Conservation (phyloP, 2,888 invertebrate genomes). For the Nomada goodeniana region DNA sequence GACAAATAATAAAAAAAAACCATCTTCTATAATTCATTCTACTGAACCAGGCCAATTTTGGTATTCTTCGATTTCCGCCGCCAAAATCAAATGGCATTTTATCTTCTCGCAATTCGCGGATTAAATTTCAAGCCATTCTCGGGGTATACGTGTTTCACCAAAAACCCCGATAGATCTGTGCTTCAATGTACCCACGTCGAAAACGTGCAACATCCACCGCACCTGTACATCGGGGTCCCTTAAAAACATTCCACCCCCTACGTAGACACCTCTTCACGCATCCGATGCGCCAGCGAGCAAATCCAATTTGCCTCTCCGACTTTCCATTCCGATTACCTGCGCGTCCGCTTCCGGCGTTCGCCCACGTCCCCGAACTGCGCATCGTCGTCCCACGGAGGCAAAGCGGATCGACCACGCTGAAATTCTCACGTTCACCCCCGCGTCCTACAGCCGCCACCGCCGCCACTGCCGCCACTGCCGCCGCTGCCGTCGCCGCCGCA, state of each 20-base stretch:
- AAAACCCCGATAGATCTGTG: no score
- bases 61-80: no score
- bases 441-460: conserved; percentile 5
- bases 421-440: conserved; percentile 48
- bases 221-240: not conserved
- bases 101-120: no score
- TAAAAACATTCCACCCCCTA: not conserved
- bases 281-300: conserved; percentile 40
- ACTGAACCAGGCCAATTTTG: no score
- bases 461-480: conserved; percentile 7
- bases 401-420: conserved; percentile 32
- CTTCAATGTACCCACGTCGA: no score
- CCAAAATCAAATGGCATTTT: no score
- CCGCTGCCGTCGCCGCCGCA: conserved; percentile 14
- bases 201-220: not conserved
- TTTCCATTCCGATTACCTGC: conserved; percentile 37
- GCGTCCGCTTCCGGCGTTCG: conserved; percentile 16
- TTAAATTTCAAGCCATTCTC: no score
- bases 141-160: no score
- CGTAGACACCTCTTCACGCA: conserved; percentile 7
- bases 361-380: conserved; percentile 44
- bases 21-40: no score
- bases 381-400: conserved; percentile 38
- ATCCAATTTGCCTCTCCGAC: conserved; percentile 47
- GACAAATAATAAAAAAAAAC: no score